A percentile compares a stretch with the other conserved stretches of the same genome.
phyloP scores from a whole-genome alignment of 2,797 vertebrate species.

The Gephyroberyx darwinii region DNA sequence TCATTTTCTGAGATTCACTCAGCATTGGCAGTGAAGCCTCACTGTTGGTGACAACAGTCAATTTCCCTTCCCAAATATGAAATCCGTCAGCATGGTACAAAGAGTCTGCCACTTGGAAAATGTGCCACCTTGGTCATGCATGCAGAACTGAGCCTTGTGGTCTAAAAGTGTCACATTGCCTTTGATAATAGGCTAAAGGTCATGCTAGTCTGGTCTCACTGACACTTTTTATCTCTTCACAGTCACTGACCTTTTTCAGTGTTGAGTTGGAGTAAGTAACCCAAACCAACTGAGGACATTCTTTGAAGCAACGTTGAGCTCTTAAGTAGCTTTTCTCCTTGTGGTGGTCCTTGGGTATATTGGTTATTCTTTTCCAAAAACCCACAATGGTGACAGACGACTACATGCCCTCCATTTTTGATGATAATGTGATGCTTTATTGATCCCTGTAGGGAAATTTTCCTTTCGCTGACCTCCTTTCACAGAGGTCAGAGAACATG shows the following conservation, averaged over 20 bases:
- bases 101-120: not conserved
- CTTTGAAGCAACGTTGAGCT: slow-evolving; percentile 40
- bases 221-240: slow-evolving; percentile 49
- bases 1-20: slow-evolving; percentile 17
- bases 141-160: not conserved
- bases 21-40: not conserved
- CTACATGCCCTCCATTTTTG: slow-evolving; percentile 48
- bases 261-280: slow-evolving; percentile 34
- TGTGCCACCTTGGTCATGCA: not conserved
- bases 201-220: slow-evolving; percentile 38
- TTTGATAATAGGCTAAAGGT: slow-evolving; percentile 40
- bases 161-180: not conserved
- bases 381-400: slow-evolving; percentile 43
- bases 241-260: slow-evolving; percentile 42
- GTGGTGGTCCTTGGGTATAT: slow-evolving; percentile 32
- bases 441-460: slow-evolving; percentile 54
- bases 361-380: slow-evolving; percentile 40
- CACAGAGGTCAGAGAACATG: slow-evolving; percentile 38
- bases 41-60: too few species aligned
- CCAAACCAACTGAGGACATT: slow-evolving; percentile 31
- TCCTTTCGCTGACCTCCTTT: slow-evolving; percentile 26
- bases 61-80: not conserved
- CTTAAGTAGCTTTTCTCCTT: slow-evolving; percentile 41
- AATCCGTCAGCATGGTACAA: not conserved
- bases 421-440: slow-evolving; percentile 60